Percentiles rank a stretch among this genome's conserved stretches.
Evolutionary conservation across 1,140 invertebrate species (phyloP).

Genomic region (Drosophila lowei): DNA sequence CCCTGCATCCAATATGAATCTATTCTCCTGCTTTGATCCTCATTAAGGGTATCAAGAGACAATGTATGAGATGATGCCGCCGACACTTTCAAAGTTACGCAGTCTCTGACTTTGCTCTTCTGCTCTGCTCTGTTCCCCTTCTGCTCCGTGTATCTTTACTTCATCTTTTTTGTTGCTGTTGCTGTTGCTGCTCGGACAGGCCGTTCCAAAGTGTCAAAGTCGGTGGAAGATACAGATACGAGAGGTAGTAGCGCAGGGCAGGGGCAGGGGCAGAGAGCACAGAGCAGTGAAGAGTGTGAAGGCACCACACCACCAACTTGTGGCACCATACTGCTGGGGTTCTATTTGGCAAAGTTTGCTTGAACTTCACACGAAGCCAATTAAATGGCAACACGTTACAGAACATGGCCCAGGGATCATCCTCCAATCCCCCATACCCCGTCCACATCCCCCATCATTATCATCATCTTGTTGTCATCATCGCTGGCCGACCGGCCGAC

Average conservation of each 20-base stretch:
- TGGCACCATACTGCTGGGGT: too few species aligned
- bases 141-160: constrained; percentile 19
- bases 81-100: constrained; percentile 60
- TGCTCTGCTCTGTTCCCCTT: constrained; percentile 13
- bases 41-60: constrained; percentile 16
- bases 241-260: too few species aligned
- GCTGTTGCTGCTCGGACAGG: constrained; percentile 23
- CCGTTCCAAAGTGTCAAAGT: constrained; percentile 69
- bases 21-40: background rate
- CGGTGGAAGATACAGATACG: constrained; percentile 2
- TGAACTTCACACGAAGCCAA: constrained; percentile 65
- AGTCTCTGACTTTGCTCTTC: constrained; percentile 14
- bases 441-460: constrained; percentile 1
- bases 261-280: background rate
- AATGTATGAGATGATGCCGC: constrained; percentile 1
- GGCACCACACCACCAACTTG: too few species aligned
- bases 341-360: constrained; percentile 62
- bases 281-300: constrained; percentile 12
- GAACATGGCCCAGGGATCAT: constrained; percentile 57
- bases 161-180: constrained; percentile 21
- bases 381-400: constrained; percentile 75
- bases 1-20: too few species aligned
- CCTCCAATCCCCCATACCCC: constrained; percentile 17
- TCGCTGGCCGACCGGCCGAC: constrained; percentile 1
- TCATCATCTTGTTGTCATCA: constrained; percentile 20